Base-by-base conservation (phyloP, 2,888 invertebrate species). In the Meteorus colon region DNA sequence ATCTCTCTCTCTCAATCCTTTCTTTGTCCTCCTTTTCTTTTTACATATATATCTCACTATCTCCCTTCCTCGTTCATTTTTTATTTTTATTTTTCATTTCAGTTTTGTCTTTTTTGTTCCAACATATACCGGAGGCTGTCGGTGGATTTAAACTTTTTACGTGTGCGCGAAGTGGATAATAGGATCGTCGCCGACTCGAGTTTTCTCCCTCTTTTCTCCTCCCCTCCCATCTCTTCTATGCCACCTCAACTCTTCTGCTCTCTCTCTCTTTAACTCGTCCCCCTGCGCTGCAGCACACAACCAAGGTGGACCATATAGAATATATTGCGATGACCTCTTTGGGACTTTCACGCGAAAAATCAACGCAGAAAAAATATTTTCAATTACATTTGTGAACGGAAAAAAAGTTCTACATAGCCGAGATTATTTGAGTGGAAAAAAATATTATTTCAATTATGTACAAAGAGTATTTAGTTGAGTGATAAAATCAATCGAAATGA, bases 121-220 rank as follows among this genome's bases (percentile, higher is more conserved):
- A 45, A 55, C 65, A 29, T 45, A 60, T 45, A 48, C 29, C 34
- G 55, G 31, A 60, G 72, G 45, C 66, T 75, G 60, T 66, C 70
- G 77, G 74, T 79, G 76, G 77, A 79, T 80, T 81, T 80, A 78
- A 80, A 77, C 79, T 80, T 81, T 84, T 80, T 76, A 78, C 80
- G 78, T 83, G 76, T 79, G 77, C 80, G 80, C 78, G 62, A 75
- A 78, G 79, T 78, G 80, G 78, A 81, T 81, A 81, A 82, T 79
- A 80, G 78, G 80, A 83, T 81, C 74, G 73, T 75, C 74, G 74
- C 74, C 55, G 51, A 62, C 76, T 74, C 75, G 68, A 77, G 63
- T 72, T 68, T 60, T 63, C 19, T 55, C n/a, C n/a, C 55, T 24
- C 55, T 55, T 8, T 19, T 8, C 55, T 55, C 19, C 14, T 14